Base-by-base conservation (phyloP, 2,113 vertebrate species). In the Spea multiplicata region DNA sequence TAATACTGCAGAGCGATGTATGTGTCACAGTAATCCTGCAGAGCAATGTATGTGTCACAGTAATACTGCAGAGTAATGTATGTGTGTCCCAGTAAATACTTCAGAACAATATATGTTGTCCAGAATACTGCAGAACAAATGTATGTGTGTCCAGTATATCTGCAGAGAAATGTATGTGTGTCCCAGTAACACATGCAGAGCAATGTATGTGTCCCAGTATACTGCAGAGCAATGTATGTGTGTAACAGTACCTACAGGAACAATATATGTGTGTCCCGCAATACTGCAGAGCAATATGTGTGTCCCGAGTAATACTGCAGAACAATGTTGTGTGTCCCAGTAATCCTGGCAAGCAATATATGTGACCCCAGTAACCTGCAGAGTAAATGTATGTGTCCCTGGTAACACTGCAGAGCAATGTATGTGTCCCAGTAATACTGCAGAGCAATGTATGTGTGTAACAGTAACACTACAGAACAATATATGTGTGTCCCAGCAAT, bases 21-120 rank as follows among this genome's bases (percentile, higher is more conserved):
- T 64, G 61, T 17, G 6, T 64, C n/a, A n/a, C n/a, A n/a, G 61
- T 7, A 64, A 64, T 50, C 52, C 46, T 53, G 69, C 69, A 71
- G 69, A 71, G 47, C 49, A 30, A 49, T 49, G 44, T 49, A n/a
- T 70, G 44, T 45, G 9, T 67, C 30, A 1, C 30, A 30, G 44
- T 14, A 5, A 70, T 70, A 50, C 48, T 50, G 67, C 67, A 70
- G 61, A 64, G 67, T 14, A 50, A 9, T 70, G n/a, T 70, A 48
- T 48, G 67, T 16, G 4, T n/a, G 13, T 47, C 6, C 50, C 10
- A 53, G 10, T 7, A 59, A 4, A 49, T 69, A n/a, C 14, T 16
- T 12, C 46, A 70, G 67, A 70, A 14, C 46, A 64, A 5, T 7
- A 5, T 30, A 13, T 64, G 61, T 1, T 57, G 12, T 57, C 5